Conservation (phyloP, 2,888 invertebrate genomes). For the Acanthosepion pharaonis region DNA sequence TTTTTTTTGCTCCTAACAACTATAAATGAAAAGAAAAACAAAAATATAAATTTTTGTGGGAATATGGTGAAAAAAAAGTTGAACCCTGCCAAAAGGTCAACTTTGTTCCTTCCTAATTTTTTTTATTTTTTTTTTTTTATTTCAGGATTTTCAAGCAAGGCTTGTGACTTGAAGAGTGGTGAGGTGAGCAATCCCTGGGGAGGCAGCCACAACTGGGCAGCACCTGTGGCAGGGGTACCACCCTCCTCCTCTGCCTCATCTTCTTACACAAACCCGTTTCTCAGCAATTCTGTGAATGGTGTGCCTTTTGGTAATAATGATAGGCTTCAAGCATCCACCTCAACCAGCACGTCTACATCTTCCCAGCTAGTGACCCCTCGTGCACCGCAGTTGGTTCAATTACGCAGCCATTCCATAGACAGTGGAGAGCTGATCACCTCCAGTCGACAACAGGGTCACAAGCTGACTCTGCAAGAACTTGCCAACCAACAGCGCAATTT, state of each 20-base stretch:
- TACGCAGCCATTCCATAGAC: conserved; percentile 72
- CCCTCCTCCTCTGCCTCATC: conserved; percentile 50
- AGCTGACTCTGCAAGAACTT: conserved; percentile 67
- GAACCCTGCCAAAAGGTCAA: too few relatives aligned
- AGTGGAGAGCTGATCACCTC: conserved; percentile 61
- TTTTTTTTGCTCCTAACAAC: too few relatives aligned
- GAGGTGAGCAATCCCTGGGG: conserved; percentile 67
- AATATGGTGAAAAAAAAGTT: too few relatives aligned
- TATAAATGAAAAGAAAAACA: too few relatives aligned
- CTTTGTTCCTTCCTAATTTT: background rate
- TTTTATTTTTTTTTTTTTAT: background rate
- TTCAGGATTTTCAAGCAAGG: conserved; percentile 47
- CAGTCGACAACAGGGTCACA: conserved; percentile 55
- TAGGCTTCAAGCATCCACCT: conserved; percentile 46
- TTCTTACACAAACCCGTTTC: conserved; percentile 61
- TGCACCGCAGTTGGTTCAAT: conserved; percentile 58
- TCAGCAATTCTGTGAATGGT: conserved; percentile 50
- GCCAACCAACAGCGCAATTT: conserved; percentile 72
- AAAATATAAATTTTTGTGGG: too few relatives aligned
- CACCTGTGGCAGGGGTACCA: conserved; percentile 47
- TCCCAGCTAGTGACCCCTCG: conserved; percentile 51
- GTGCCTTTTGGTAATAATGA: conserved; percentile 50
- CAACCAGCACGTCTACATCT: conserved; percentile 48
- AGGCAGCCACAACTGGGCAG: background rate
- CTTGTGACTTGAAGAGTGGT: conserved; percentile 49